phyloP scores from a whole-genome alignment of 2,113 vertebrate species.

The human region GRCh38 chr4:120242501-120243000 shows the following conservation, averaged over 20 bases:
- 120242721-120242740: not conserved
- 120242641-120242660: slow-evolving; percentile 28
- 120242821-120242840: slow-evolving; percentile 15
- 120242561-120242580: slow-evolving; percentile 57
- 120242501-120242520: slow-evolving; percentile 76
- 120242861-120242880: not conserved
- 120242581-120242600: not conserved
- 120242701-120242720: slow-evolving; percentile 27
- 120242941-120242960: not conserved
- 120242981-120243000: not conserved
- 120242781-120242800: not conserved
- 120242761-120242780: not conserved
- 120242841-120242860: not conserved
- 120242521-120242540: slow-evolving; percentile 43
- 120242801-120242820: not conserved
- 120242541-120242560: slow-evolving; percentile 10
- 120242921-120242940: not conserved
- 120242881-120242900: not conserved
- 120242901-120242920: not conserved
- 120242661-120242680: slow-evolving; percentile 58
- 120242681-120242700: slow-evolving; percentile 40
- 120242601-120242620: slow-evolving; percentile 63
- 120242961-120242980: not conserved
- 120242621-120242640: slow-evolving; percentile 45
- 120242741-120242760: not conserved